Base-by-base conservation (phyloP, 2,113 vertebrate species). In the Furnarius figulus region DNA sequence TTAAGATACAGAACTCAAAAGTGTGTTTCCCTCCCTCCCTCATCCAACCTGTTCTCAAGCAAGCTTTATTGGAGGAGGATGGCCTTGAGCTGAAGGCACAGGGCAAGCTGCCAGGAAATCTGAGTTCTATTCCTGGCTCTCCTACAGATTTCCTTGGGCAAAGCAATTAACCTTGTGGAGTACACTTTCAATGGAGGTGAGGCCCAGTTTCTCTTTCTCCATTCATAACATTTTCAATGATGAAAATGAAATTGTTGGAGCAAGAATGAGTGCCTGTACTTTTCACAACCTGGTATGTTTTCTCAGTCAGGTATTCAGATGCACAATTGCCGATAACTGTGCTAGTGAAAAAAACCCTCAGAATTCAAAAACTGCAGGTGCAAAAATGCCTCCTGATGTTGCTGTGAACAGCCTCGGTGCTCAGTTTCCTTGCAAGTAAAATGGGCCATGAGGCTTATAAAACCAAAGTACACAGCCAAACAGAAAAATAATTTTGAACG, bases 81-180 rank as follows among this genome's bases (percentile, higher is more conserved):
- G 88, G 95, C 93, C 92, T 93, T 97, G 93, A 87, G 90, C 96
- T 84, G 90, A 95, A 80, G 65, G 90, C 76, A 70, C 58, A 56
- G 73, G 93, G 95, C 95, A 87, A 58, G 49, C 37, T 93, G 96
- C 96, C 96, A 97, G 96, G 86, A 96, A 96, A 95, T 90, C 68
- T 31, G 61, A 94, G 79, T 96, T 96, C 96, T 96, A 93, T 95
- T 97, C 96, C 88, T 95, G 96, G 90, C 85, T 74, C 88, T 96
- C 91, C 95, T 94, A 93, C 90, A 97, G 90, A 96, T 96, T 96
- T 97, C 96, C 93, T 97, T 96, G 95, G 93, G 95, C 96, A 96
- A 95, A 76, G 92, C 93, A 95, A 94, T 97, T 97, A 97, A 95
- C 96, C 92, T 95, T 96, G 92, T 46, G 53, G 78, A 95, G 79